Base-by-base conservation (phyloP, 2,113 vertebrate species). In the Varanus komodoensis region DNA sequence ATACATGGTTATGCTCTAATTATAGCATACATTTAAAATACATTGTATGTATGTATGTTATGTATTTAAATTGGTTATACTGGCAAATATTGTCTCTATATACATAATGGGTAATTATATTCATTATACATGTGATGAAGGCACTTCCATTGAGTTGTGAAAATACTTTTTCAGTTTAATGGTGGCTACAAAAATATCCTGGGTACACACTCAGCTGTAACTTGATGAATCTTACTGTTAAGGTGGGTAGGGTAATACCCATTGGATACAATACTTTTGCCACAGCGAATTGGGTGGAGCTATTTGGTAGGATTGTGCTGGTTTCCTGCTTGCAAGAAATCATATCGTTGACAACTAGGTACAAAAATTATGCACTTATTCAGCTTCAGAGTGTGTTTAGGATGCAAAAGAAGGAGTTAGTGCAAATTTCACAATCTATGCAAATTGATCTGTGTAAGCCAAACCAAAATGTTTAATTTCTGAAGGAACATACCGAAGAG, bases 61-160 rank as follows among this genome's bases (percentile, higher is more conserved):
- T 69, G 14, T 2, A 67, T 68, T 87, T 91, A 73, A 85, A 69
- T 38, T 79, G 17, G 14, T 90, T 48, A 48, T 48, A 17, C 25
- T 69, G 34, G 32, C 74, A 27, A 83, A 23, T 92, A 82, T 79
- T 93, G 91, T 85, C 82, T 52, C 32, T 68, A 29, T 15, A 54
- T 7, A 57, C 15, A 23, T 34, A 54, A 32, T 64, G 48, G 17
- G 9, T 87, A 87, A 82, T 71, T 32, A 88, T 82, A 27, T 88
- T 32, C 52, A 44, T 44, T 44, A 44, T 44, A 44, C 3, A 44
- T 69, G 9, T 29, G 80, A 38, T 44, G 79, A 29, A 73, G 50
- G 54, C n/a, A 83, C 4, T 88, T 52, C 6, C 38, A 8, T 3
- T 50, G 7, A 68, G 77, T 79, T 32, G 17, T 52, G 61, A n/a